A percentile compares a stretch with the other conserved stretches of the same genome.
Conservation (phyloP, 2,113 vertebrate species). For the Cryptomyrus ogoouensis region DNA sequence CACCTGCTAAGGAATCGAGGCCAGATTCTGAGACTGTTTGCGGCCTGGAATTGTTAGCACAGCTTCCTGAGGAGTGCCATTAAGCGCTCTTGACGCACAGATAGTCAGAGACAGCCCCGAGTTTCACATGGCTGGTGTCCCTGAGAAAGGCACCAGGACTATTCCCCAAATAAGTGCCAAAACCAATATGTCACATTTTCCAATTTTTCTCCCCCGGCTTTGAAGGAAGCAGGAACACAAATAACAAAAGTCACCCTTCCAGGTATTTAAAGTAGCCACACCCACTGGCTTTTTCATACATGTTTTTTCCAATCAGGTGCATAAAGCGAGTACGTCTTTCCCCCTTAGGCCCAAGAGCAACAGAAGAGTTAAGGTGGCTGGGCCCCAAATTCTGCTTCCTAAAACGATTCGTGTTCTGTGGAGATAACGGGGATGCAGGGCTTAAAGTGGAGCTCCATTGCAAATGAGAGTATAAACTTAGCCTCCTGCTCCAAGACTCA, state of each 20-base stretch:
- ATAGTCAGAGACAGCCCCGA: slow-evolving; percentile 37
- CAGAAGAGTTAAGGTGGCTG: neutral
- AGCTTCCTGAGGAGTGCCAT: slow-evolving; percentile 30
- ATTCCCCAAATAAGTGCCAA: neutral
- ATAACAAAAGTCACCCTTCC: neutral
- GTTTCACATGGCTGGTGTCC: slow-evolving; percentile 37
- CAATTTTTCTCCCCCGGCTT: neutral
- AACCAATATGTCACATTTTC: neutral
- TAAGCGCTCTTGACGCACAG: slow-evolving; percentile 40
- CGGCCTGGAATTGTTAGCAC: slow-evolving; percentile 48
- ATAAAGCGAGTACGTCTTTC: neutral
- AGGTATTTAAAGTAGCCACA: neutral
- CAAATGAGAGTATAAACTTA: slow-evolving; percentile 19
- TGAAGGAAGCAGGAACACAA: neutral
- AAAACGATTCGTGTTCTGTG: neutral
- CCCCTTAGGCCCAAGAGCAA: neutral
- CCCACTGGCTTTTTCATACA: neutral
- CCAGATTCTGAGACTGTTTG: slow-evolving; percentile 33
- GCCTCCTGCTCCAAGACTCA: slow-evolving; percentile 44
- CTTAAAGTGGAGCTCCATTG: neutral
- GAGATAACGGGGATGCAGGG: neutral
- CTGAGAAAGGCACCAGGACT: neutral
- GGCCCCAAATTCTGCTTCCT: neutral
- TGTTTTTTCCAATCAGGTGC: neutral
- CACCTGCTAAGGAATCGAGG: slow-evolving; percentile 46